These are phyloP conservation scores for Eumerus sabulonum DNA, from an alignment of 2,888 invertebrate genomes.

Conservation along the genomic window DNA sequence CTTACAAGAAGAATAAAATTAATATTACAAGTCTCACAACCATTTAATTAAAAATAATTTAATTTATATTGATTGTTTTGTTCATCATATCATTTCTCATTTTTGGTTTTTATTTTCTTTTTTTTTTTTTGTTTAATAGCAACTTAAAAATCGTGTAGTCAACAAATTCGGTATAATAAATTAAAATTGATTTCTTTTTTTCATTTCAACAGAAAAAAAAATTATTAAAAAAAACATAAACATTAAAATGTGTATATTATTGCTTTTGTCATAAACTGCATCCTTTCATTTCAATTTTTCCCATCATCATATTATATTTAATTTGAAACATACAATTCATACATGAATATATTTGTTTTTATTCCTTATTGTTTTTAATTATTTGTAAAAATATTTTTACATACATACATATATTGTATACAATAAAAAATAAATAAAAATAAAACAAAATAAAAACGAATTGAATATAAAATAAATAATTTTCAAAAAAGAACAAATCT, in stretches of 20 bases:
- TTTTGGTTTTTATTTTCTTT: too few species aligned
- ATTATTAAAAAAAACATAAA: conserved; percentile 2
- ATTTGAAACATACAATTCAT: conserved; percentile 52
- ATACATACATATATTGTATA: conserved; percentile 39
- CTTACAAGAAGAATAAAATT: conserved; percentile 53
- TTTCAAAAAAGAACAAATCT: conserved; percentile 12
- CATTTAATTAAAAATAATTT: conserved; percentile 65
- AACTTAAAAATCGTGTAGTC: conserved; percentile 25
- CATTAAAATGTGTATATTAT: conserved; percentile 67
- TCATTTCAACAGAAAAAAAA: conserved; percentile 5
- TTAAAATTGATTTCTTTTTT: neutral
- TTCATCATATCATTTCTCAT: conserved; percentile 40
- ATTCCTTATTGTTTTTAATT: conserved; percentile 18
- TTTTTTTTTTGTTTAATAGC: conserved; percentile 24
- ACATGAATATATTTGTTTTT: conserved; percentile 23
- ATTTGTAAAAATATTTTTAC: conserved; percentile 29
- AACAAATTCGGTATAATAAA: conserved; percentile 3
- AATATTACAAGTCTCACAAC: conserved; percentile 61
- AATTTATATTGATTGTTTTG: conserved; percentile 65
- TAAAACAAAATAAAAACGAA: conserved; percentile 14
- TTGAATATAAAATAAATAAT: conserved; percentile 23
- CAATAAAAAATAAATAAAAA: conserved; percentile 32
- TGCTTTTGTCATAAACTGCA: conserved; percentile 63
- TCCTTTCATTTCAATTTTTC: conserved; percentile 26
- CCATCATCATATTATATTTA: conserved; percentile 20